Evolutionary conservation across 2,888 invertebrate genomes (phyloP), one percentile per base, ranked within the genome.

Genomic region (Melitaea athalia): DNA sequence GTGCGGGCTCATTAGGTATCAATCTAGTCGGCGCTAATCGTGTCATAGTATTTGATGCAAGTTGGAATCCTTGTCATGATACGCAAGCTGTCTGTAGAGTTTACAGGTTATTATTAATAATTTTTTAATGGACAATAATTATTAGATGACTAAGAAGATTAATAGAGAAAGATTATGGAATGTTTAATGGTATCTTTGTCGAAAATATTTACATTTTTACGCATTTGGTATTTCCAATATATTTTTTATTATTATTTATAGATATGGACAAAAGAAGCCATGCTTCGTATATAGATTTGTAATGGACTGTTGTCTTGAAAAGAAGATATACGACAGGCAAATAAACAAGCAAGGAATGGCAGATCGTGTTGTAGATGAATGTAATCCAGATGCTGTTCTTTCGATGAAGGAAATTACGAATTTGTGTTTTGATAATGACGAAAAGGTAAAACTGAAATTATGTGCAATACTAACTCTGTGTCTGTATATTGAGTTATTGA

Each of bases 51-150:
- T 96, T 99, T 81, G 99, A 99, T 86, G 99, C 99, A 14, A 98
- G 98, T 50, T 99, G 99, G 99, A 99, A 99, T 92, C 99, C 99
- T 0, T 99, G 99, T 83, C 99, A 99, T 81, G 99, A 99, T 83
- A 98, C 98, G 0, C 98, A 98, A 92, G 99, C 99, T 43, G 99
- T 99, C 14, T 99, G 99, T 85, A 93, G 99, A 76, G 98, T 99
- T 52, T 98, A 98, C 85, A 94, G 97, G 93, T 86, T 75, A 74
- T 64, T 42, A 55, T 49, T 42, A 59, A 47, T 52, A 64, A 38
- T 7, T 38, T 38, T 38, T 38, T 8, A 8, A 5, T 38, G 38
- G 3, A 38, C 4, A 38, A 8, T 38, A 38, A 38, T 38, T 38
- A 38, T 38, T 38, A 5, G 38, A 1, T 5, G 4, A 5, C 38